phyloP scores from a whole-genome alignment of 2,113 vertebrate genomes.

The Castor canadensis region DNA sequence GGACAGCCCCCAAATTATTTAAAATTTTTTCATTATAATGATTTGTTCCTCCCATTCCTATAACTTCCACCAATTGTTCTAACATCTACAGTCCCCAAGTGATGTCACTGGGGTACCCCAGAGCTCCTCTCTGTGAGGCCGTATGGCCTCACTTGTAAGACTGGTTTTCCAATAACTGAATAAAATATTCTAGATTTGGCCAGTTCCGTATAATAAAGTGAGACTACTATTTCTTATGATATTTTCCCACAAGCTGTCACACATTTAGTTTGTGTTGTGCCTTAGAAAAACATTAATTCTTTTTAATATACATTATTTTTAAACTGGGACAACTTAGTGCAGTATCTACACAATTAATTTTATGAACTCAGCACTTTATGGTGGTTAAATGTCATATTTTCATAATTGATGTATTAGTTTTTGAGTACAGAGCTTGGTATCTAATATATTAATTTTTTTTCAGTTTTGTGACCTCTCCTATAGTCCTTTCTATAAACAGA shows the following conservation, averaged over 20 bases:
- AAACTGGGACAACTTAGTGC: not conserved
- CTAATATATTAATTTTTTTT: not conserved
- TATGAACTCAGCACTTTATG: not conserved
- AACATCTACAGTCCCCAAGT: not conserved
- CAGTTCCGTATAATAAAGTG: not conserved
- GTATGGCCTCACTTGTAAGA: not conserved
- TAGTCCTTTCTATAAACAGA: not conserved
- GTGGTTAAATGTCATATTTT: not conserved
- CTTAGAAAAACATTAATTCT: not conserved
- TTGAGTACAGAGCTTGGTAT: not conserved
- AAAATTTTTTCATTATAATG: not conserved
- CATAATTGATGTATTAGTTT: not conserved
- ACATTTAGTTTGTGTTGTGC: not conserved
- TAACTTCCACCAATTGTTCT: not conserved
- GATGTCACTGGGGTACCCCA: not conserved
- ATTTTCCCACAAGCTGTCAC: not conserved
- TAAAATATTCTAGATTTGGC: not conserved
- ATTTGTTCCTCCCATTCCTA: not conserved
- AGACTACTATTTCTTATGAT: not conserved
- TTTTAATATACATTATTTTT: slow-evolving; percentile 2
- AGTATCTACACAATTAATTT: not conserved
- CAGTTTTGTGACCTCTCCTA: not conserved
- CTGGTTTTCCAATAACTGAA: not conserved
- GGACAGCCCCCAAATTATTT: not conserved
- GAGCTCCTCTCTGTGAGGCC: not conserved